Conservation (phyloP, 1,140 invertebrate species). For the Belonocnema kinseyi region DNA sequence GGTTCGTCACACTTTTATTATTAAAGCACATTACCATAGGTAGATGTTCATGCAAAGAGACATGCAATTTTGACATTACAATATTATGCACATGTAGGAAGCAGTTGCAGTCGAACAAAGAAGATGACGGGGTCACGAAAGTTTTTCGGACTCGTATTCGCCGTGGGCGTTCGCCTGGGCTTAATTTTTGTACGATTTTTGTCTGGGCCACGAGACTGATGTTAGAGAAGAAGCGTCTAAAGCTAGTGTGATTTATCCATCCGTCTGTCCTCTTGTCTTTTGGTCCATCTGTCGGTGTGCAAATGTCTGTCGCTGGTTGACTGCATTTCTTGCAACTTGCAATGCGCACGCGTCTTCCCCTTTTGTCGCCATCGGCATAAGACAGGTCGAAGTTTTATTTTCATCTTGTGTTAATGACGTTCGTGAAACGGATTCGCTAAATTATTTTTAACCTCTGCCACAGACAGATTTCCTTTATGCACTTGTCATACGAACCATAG, state of each 20-base stretch:
- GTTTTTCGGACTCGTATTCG: constrained; percentile 25
- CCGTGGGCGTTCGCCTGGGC: constrained; percentile 48
- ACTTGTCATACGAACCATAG: constrained; percentile 6
- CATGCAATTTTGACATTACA: no score
- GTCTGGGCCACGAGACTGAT: constrained; percentile 51
- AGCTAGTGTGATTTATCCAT: constrained; percentile 59
- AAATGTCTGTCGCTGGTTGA: background rate
- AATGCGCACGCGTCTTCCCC: constrained; percentile 29
- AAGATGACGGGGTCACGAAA: constrained; percentile 22
- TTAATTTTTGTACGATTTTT: constrained; percentile 65
- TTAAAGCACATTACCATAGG: no score
- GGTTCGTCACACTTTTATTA: no score
- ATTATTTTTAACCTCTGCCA: constrained; percentile 55
- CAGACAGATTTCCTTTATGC: constrained; percentile 1
- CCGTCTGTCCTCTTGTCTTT: constrained; percentile 40
- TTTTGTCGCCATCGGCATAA: constrained; percentile 24
- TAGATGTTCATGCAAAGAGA: no score
- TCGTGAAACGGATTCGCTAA: constrained; percentile 39
- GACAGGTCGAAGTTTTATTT: constrained; percentile 49
- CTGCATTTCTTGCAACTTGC: constrained; percentile 16
- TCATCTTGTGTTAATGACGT: constrained; percentile 56
- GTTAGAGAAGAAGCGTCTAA: constrained; percentile 43
- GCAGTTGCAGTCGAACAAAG: constrained; percentile 30
- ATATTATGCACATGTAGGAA: constrained; percentile 36
- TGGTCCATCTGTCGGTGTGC: constrained; percentile 4